Percentiles rank a stretch among this genome's conserved stretches.
phyloP scores from a whole-genome alignment of 2,888 invertebrate species.

The Pogonocherus hispidulus region DNA sequence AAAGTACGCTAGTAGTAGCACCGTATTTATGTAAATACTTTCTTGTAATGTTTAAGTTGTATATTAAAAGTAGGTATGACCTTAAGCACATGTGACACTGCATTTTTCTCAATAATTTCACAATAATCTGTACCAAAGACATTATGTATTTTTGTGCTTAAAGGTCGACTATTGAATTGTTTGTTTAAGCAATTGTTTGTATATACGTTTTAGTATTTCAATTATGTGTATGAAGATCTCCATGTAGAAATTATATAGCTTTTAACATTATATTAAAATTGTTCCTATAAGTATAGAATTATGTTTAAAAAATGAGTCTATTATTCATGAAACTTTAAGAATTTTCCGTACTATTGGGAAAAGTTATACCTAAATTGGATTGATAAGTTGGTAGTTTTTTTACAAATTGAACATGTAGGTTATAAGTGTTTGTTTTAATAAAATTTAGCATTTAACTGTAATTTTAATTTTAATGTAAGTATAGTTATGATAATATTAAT shows the following conservation, averaged over 20 bases:
- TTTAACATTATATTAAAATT: neutral
- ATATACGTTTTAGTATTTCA: slow-evolving; percentile 27
- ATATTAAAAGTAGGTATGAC: neutral
- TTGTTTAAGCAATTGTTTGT: slow-evolving; percentile 21
- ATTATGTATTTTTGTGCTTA: slow-evolving; percentile 23
- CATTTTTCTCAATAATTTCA: slow-evolving; percentile 14
- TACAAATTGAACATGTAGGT: neutral
- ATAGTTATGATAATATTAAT: neutral
- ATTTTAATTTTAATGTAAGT: slow-evolving; percentile 4
- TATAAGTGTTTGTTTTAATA: neutral
- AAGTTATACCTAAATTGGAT: slow-evolving; percentile 7
- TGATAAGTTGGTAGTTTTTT: neutral
- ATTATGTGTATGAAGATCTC: slow-evolving; percentile 24
- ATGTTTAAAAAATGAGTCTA: neutral
- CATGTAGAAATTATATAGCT: slow-evolving; percentile 9
- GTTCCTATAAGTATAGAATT: slow-evolving; percentile 15
- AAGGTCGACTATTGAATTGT: slow-evolving; percentile 24
- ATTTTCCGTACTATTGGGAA: neutral
- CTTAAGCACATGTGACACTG: slow-evolving; percentile 3
- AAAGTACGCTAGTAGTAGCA: no score
- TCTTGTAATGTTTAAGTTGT: neutral
- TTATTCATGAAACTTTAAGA: neutral
- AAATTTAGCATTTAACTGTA: neutral
- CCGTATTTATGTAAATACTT: neutral
- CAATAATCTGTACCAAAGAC: slow-evolving; percentile 25